Percentiles rank a stretch among this genome's conserved stretches.
phyloP scores from a whole-genome alignment of 2,888 invertebrate genomes.

The Heliconius cydno region DNA sequence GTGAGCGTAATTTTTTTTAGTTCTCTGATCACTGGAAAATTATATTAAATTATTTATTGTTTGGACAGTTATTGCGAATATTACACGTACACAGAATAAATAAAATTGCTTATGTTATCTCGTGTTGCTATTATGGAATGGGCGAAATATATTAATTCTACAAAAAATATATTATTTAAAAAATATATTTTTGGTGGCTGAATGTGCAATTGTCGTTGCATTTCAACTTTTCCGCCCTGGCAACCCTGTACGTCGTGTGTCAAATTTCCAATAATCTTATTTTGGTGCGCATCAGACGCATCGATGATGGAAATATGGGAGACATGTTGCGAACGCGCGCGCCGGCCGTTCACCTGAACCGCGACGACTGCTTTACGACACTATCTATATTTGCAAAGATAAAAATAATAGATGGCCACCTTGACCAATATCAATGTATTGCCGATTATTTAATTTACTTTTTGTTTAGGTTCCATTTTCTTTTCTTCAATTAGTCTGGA shows the following conservation, averaged over 20 bases:
- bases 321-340: slow-evolving; percentile 74
- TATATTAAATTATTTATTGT: neutral
- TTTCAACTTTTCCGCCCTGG: slow-evolving; percentile 10
- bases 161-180: neutral
- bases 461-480: neutral
- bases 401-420: slow-evolving; percentile 71
- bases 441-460: neutral
- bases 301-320: slow-evolving; percentile 79
- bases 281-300: slow-evolving; percentile 81
- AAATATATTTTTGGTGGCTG: neutral
- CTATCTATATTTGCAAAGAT: slow-evolving; percentile 65
- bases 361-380: slow-evolving; percentile 77
- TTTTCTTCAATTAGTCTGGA: neutral
- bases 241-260: slow-evolving; percentile 59
- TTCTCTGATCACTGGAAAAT: neutral
- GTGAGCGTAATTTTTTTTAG: neutral
- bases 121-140: no score
- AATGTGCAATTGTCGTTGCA: neutral
- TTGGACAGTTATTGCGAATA: no score
- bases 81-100: no score
- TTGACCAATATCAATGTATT: slow-evolving; percentile 62
- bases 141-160: no score
- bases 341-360: slow-evolving; percentile 79
- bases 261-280: slow-evolving; percentile 82
- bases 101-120: no score